Percentiles rank a stretch among this genome's conserved stretches.
Conservation (phyloP, 1,140 invertebrate species). For the Cataglyphis hispanica region DNA sequence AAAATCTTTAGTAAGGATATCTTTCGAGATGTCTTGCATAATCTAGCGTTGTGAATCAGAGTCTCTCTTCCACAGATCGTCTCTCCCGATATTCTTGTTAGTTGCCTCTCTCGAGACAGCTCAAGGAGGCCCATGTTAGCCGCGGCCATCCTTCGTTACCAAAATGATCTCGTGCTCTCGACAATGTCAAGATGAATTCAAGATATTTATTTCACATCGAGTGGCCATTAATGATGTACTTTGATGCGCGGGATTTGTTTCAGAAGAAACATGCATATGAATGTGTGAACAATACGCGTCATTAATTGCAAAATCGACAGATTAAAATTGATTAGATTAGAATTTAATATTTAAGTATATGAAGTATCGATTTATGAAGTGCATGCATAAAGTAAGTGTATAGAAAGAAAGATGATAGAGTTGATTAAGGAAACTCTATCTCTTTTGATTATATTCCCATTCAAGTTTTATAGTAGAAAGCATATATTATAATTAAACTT, state of each 20-base stretch:
- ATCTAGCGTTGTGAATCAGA: conserved; percentile 36
- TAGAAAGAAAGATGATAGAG: not conserved
- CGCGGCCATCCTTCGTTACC: conserved; percentile 25
- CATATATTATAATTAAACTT: not conserved
- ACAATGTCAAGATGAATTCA: conserved; percentile 14
- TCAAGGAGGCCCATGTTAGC: conserved; percentile 40
- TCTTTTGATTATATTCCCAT: not conserved
- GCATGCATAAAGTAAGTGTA: not conserved
- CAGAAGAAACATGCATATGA: not conserved
- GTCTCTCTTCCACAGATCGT: conserved; percentile 15
- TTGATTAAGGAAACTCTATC: not conserved
- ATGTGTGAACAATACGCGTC: not conserved
- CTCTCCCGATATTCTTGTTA: conserved; percentile 34
- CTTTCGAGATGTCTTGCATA: not conserved
- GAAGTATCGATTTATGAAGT: not conserved
- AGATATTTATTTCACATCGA: conserved; percentile 21
- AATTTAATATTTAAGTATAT: not conserved
- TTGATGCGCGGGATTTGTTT: not conserved
- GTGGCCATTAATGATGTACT: conserved; percentile 14
- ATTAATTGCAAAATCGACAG: not conserved
- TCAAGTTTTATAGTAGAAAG: not conserved
- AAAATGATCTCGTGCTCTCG: conserved; percentile 23
- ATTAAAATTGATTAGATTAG: not conserved
- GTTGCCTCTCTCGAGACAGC: conserved; percentile 41
- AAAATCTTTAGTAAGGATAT: conserved; percentile 14